Percentiles rank a stretch among this genome's conserved stretches.
phyloP scores from a whole-genome alignment of 2,797 vertebrate species.

The Euthynnus affinis region DNA sequence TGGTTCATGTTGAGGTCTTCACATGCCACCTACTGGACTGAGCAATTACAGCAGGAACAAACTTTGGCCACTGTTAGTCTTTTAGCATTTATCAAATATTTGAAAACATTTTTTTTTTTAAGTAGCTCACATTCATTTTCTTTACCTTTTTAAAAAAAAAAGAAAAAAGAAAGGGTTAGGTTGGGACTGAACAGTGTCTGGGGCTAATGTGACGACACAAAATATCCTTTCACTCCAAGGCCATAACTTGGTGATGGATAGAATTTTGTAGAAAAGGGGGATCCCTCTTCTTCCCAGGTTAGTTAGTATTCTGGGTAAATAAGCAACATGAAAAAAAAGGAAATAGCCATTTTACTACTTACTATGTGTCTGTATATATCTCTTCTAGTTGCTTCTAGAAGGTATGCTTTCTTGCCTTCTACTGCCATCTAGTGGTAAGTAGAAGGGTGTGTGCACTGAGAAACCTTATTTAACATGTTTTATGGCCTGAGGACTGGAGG shows the following conservation, averaged over 20 bases:
- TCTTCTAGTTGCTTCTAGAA: background rate
- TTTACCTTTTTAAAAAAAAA: too few species aligned
- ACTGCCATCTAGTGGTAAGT: constrained; percentile 62
- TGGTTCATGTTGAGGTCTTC: constrained; percentile 1
- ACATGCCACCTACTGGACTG: constrained; percentile 61
- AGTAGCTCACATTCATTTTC: too few species aligned
- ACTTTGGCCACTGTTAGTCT: background rate
- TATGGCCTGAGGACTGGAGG: background rate
- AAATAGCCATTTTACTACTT: background rate
- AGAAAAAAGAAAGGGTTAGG: too few species aligned
- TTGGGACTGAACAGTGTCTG: background rate
- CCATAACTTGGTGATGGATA: background rate
- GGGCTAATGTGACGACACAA: background rate
- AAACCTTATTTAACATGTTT: background rate
- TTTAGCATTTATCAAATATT: background rate
- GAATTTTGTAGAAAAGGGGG: background rate
- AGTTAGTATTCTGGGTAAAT: background rate
- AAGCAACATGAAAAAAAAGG: background rate
- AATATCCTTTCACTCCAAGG: background rate
- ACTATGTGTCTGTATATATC: too few species aligned
- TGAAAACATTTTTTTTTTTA: background rate
- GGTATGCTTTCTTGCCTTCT: constrained; percentile 10
- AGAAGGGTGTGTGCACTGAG: background rate
- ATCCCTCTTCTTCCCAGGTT: background rate
- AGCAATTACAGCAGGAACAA: constrained; percentile 1